Percentiles rank a stretch among this genome's conserved stretches.
These are phyloP conservation scores for Keiferia lycopersicella DNA, from an alignment of 2,888 invertebrate species.

Conservation along the genomic window DNA sequence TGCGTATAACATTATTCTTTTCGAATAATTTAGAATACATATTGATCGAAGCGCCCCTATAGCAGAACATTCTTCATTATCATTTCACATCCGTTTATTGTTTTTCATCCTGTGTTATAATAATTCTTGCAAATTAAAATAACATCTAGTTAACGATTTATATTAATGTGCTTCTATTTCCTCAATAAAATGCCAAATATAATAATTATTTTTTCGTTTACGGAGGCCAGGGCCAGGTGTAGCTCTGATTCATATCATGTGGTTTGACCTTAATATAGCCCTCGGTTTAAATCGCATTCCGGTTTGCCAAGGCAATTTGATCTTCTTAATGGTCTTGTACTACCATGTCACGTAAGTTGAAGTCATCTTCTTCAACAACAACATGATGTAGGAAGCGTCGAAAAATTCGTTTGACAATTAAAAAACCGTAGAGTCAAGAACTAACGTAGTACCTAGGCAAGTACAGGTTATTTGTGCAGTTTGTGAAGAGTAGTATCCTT, in stretches of 20 bases:
- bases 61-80: background rate
- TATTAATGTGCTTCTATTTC: background rate
- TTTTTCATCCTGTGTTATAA: background rate
- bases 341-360: background rate
- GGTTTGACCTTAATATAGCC: background rate
- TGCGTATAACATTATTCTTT: no score
- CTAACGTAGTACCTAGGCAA: no score
- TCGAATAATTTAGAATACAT: background rate
- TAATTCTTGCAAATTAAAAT: background rate
- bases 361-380: no score
- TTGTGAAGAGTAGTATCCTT: no score
- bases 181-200: background rate
- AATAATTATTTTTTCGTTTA: background rate
- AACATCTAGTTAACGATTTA: background rate
- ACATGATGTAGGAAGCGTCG: no score
- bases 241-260: background rate
- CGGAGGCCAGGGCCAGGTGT: background rate
- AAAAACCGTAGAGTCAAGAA: no score
- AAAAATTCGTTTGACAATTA: no score
- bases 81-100: background rate
- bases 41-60: background rate
- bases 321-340: background rate
- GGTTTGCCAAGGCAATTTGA: background rate
- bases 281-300: conserved; percentile 6
- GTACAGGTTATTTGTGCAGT: no score